A percentile compares a stretch with the other conserved stretches of the same genome.
Conservation (phyloP, 2,797 vertebrate genomes). For the Syndactyla subalaris region DNA sequence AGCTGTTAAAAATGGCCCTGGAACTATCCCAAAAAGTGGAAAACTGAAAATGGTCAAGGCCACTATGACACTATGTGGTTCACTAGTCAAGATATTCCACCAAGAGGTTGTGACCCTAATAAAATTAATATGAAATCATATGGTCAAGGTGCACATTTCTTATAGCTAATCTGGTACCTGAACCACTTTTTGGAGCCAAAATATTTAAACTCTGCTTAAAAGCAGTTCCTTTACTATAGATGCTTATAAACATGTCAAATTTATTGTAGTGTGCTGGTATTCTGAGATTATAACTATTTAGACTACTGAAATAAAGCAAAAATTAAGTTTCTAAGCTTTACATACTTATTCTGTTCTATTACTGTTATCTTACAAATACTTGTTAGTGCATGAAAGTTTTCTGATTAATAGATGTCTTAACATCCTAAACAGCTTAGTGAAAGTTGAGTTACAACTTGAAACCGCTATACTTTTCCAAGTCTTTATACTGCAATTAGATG, state of each 20-base stretch:
- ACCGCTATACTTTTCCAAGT: not conserved
- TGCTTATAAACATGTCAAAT: not conserved
- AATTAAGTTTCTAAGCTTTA: not conserved
- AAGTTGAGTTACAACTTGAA: not conserved
- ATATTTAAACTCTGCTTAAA: not conserved
- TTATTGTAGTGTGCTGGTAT: not conserved
- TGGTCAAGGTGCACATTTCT: not conserved
- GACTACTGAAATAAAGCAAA: not conserved
- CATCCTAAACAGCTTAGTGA: not conserved
- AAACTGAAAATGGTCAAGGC: not conserved
- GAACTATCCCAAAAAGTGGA: not conserved
- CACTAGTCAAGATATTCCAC: not conserved
- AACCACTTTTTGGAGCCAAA: not conserved
- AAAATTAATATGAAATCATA: not conserved
- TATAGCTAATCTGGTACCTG: not conserved
- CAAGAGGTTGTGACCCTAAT: not conserved
- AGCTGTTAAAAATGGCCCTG: not conserved
- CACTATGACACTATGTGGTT: not conserved
- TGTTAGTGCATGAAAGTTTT: not conserved
- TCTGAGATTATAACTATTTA: not conserved
- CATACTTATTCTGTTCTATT: not conserved
- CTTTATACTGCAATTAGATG: not conserved
- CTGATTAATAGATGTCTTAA: not conserved
- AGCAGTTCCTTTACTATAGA: not conserved
- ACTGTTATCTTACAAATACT: not conserved